These are phyloP conservation scores for Dufourea novaeangliae DNA, from an alignment of 1,140 invertebrate species.

Conservation along the genomic window DNA sequence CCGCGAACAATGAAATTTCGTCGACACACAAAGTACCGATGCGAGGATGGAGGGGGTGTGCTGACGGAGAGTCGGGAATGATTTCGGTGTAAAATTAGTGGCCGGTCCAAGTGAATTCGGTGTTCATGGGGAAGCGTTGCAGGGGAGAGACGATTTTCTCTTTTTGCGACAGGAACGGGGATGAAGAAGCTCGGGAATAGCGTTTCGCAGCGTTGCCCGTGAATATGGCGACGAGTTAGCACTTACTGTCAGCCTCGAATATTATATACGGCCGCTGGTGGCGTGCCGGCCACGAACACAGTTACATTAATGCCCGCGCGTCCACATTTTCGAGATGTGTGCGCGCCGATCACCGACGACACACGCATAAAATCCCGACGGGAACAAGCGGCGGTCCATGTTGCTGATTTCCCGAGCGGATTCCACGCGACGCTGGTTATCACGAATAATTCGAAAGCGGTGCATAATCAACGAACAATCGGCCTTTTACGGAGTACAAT, in stretches of 20 bases:
- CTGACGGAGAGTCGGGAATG: neutral
- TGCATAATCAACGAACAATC: neutral
- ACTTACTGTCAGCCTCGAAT: constrained; percentile 57
- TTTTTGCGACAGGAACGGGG: neutral
- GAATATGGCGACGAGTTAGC: constrained; percentile 52
- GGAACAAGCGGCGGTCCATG: constrained; percentile 10
- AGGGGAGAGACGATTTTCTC: neutral
- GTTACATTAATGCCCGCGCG: constrained; percentile 58
- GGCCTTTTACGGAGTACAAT: too few species aligned
- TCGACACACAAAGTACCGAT: neutral
- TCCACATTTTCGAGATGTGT: constrained; percentile 29
- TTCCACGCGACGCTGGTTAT: constrained; percentile 1
- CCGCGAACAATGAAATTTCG: constrained; percentile 14
- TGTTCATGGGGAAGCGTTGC: too few species aligned
- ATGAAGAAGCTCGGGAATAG: neutral
- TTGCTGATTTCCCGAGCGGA: constrained; percentile 37
- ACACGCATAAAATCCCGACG: constrained; percentile 27
- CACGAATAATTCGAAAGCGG: constrained; percentile 26
- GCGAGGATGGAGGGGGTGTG: neutral
- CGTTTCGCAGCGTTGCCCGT: constrained; percentile 6
- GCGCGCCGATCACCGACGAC: constrained; percentile 28
- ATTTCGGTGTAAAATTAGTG: constrained; percentile 5
- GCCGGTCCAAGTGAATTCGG: neutral
- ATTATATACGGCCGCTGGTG: constrained; percentile 48
- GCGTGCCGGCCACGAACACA: constrained; percentile 12